Conservation (phyloP, 35 echinoderm and acorn worm genomes). For the Heliocidaris tuberculata region DNA sequence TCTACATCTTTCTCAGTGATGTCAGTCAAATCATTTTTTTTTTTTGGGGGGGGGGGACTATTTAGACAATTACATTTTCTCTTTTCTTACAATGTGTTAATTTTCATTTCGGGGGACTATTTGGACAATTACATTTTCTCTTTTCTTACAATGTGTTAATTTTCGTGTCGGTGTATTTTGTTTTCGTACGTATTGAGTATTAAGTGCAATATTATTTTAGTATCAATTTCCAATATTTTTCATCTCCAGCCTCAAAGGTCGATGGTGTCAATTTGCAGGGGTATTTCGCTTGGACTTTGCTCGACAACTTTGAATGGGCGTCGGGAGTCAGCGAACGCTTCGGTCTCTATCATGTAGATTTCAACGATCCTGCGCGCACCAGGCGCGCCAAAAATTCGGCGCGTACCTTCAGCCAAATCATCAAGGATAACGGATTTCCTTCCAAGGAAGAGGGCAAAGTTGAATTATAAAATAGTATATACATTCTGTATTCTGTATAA, state of each 20-base stretch:
- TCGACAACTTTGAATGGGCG: constrained; percentile 71
- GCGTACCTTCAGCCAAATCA: constrained; percentile 30
- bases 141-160: background rate
- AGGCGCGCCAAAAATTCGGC: constrained; percentile 52
- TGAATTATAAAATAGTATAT: constrained; percentile 3
- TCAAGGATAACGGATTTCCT: constrained; percentile 58
- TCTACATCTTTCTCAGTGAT: too few relatives aligned
- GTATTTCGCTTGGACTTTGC: constrained; percentile 63
- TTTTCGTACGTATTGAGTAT: background rate
- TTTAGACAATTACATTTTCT: too few relatives aligned
- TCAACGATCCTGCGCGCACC: constrained; percentile 49
- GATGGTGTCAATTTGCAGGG: constrained; percentile 61
- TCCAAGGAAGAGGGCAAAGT: background rate
- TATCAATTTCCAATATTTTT: background rate
- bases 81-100: too few relatives aligned
- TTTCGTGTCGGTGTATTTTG: background rate
- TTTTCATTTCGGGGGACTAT: too few relatives aligned
- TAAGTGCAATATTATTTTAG: background rate
- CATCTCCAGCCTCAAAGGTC: constrained; percentile 29
- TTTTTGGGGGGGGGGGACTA: too few relatives aligned
- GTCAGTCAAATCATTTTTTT: too few relatives aligned
- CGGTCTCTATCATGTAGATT: constrained; percentile 60
- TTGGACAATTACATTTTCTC: too few relatives aligned
- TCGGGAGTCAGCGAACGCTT: constrained; percentile 68
- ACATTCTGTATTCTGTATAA: too few relatives aligned